Evolutionary conservation across 2,113 vertebrate species (phyloP).

Genomic region (Zosterops lateralis): DNA sequence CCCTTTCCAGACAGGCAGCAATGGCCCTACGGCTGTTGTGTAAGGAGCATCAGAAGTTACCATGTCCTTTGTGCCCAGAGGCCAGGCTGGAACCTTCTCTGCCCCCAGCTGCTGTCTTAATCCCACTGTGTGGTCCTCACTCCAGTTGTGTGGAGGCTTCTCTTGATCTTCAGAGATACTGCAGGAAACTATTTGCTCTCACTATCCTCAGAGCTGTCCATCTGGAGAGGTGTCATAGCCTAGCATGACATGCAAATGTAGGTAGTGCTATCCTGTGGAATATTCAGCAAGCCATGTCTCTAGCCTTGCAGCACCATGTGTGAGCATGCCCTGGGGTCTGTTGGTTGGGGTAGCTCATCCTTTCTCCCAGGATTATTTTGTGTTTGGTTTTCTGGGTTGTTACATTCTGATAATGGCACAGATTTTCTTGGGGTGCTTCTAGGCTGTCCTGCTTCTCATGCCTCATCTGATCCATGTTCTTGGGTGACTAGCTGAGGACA

Average conservation of each 20-base stretch:
- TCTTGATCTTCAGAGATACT: background rate
- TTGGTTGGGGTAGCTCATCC: background rate
- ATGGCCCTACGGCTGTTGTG: background rate
- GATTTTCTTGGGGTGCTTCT: background rate
- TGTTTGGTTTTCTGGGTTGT: background rate
- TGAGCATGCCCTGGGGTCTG: background rate
- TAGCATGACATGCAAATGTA: fast-evolving
- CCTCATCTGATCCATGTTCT: background rate
- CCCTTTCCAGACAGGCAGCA: background rate
- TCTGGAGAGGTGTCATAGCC: background rate
- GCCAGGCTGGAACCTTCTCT: background rate
- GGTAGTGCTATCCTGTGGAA: background rate
- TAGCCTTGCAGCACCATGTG: background rate
- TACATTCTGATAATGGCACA: background rate
- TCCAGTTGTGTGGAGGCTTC: background rate
- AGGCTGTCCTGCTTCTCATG: background rate
- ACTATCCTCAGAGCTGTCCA: background rate
- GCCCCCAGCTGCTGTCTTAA: background rate
- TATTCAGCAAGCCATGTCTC: background rate
- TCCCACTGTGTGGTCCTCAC: background rate
- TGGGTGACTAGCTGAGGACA: background rate
- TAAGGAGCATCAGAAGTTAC: background rate
- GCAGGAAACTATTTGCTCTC: background rate
- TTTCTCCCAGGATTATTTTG: background rate
- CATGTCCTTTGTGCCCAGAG: background rate